phyloP scores from a whole-genome alignment of 2,113 vertebrate species.

The Oceanodroma tethys region DNA sequence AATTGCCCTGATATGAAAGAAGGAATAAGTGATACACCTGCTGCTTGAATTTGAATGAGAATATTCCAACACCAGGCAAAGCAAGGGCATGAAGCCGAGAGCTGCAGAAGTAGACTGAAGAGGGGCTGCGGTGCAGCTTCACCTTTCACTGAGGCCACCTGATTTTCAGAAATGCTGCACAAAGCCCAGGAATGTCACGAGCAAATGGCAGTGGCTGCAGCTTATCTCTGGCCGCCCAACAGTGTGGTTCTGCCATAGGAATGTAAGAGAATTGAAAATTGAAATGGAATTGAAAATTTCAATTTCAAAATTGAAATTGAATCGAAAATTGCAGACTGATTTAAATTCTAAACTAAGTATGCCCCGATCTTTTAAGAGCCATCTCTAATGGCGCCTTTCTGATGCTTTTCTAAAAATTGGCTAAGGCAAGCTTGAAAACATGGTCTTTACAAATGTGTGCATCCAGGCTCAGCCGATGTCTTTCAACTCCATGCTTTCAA shows the following conservation, averaged over 20 bases:
- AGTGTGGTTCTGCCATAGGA: not conserved
- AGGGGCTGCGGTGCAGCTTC: not conserved
- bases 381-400: not conserved
- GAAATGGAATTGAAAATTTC: too few species aligned
- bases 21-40: not conserved
- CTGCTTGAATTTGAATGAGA: not conserved
- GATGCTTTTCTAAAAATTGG: not conserved
- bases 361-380: not conserved
- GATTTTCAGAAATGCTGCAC: not conserved
- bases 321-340: not conserved
- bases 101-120: not conserved
- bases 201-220: not conserved
- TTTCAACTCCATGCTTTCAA: not conserved
- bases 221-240: not conserved
- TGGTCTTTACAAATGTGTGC: not conserved
- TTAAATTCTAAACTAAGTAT: not conserved
- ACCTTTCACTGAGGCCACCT: not conserved
- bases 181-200: not conserved
- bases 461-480: not conserved
- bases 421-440: not conserved
- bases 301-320: too few species aligned
- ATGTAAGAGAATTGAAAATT: not conserved
- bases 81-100: not conserved
- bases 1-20: not conserved
- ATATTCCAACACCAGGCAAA: not conserved